Evolutionary conservation across 2,113 vertebrate genomes (phyloP), one percentile per base, ranked within the genome.

Genomic region (Gnathonemus echidnorhynchus): DNA sequence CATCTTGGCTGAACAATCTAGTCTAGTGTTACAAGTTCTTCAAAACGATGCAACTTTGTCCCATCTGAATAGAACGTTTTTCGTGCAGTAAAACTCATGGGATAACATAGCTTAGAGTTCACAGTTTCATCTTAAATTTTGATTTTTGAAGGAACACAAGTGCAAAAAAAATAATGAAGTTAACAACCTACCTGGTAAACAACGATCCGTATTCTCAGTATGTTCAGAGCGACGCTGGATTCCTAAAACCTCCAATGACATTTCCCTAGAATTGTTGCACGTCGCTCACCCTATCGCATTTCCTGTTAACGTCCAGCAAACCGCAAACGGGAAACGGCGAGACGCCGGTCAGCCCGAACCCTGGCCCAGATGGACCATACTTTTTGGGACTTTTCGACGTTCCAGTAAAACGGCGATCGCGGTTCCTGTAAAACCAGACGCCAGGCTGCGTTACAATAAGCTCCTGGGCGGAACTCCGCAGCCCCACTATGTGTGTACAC

Each of bases 151-250:
- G 83, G 8, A 85, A 48, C 7, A 19, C 15, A 85, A 48, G 74
- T 80, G 74, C 15, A 42, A 80, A 80, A 39, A 7, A 5, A 39
- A 1, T 80, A 42, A 39, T 17, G n/a, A 85, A 85, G 15, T 56
- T 24, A 13, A 52, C 13, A 91, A 95, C 95, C 95, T 91, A 96
- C 95, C 95, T 92, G 92, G 90, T 91, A 92, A 93, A 92, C 92
- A 91, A 89, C 74, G 90, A 90, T 92, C 89, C 93, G 93, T 93
- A 89, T 93, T 87, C 56, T 89, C 86, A 91, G 89, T 91, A 93
- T 93, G 93, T 92, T 94, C 95, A 95, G 92, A 95, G 95, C 93
- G 95, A 95, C 95, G 95, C 96, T 49, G 93, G 93, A 93, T 95
- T 93, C 89, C 93, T n/a, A 94, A 45, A 62, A 85, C 94, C 93